Base-by-base conservation (phyloP, 2,888 invertebrate species). In the Mesoligia furuncula region DNA sequence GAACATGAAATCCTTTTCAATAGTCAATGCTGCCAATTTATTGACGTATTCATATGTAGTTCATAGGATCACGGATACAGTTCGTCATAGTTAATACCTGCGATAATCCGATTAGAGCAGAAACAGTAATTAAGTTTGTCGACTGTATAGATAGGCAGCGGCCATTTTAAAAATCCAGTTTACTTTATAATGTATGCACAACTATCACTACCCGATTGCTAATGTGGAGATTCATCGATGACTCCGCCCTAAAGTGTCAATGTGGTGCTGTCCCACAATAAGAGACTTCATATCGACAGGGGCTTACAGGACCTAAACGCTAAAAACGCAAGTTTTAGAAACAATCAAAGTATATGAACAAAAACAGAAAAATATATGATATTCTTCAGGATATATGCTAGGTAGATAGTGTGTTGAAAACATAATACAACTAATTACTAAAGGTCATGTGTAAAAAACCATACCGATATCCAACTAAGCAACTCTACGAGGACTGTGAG, bases 41-140 rank as follows among this genome's bases (percentile, higher is more conserved):
- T 42, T 76, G 42, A 67, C 59, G 82, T 36, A 67, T 73, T 69
- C 64, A 72, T 69, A 11, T 24, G 24, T 24, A 73, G 36, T 82
- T 82, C 64, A 62, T 75, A 73, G 59, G 27, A 66, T 61, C 62
- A 62, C 62, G 78, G 36, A 72, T 66, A 62, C 62, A 65, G 66
- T 64, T 83, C 45, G 42, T 64, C 67, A 70, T 45, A 64, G 83
- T 73, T 83, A 83, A 74, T 77, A 62, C 86, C 81, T 59, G 20
- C 20, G 15, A 66, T 76, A 81, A 84, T 83, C 77, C 62, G 68
- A 83, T 84, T 86, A 85, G 15, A 73, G 20, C 15, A 13, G 62
- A 59, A 17, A 81, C 82, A 62, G 36, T 83, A 82, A 85, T 85
- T 81, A 82, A 77, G 59, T 83, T 83, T 83, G 39, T 42, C 31